Base-by-base conservation (phyloP, 1,140 invertebrate species). In the Ips typographus region DNA sequence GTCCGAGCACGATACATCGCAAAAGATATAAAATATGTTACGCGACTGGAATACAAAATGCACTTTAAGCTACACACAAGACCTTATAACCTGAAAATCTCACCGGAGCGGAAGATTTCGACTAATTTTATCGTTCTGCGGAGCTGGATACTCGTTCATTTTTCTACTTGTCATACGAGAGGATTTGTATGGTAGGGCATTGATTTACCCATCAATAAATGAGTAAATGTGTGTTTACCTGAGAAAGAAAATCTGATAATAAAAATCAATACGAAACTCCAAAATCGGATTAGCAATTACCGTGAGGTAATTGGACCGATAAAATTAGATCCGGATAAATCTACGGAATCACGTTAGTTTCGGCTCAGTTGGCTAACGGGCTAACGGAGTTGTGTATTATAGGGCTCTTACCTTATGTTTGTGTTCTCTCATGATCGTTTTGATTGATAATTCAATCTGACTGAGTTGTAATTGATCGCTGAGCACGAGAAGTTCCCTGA, bases 291-390 rank as follows among this genome's bases (percentile, higher is more conserved):
- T 68, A 68, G 58, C 49, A 68, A 68, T 68, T 68, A 62, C 42
- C 49, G 38, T 62, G 56, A 42, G 66, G 58, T 68, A 68, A 68
- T 68, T 68, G 66, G 66, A 68, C 66, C 66, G 66, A 68, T 68
- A 61, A 68, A 68, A 68, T 68, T 68, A 68, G 66, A 68, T 61
- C 65, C 39, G 58, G 66, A 62, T 62, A 68, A 66, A 66, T 66
- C 65, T 66, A 57, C 43, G 43, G 59, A 68, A 68, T 68, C 66
- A 68, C 51, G 59, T 68, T 58, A 68, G 66, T 60, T 68, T 44
- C n/a, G 40, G 57, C 59, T 68, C 58, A 68, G 52, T 58, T 57
- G 53, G 38, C 55, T 57, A 58, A 66, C 65, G 55, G 65, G 55
- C 55, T 6, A 49, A 47, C 39, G 53, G 53, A 56, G 38, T 37